phyloP scores from a whole-genome alignment of 1,140 invertebrate species.

The Sycophila sp. region DNA sequence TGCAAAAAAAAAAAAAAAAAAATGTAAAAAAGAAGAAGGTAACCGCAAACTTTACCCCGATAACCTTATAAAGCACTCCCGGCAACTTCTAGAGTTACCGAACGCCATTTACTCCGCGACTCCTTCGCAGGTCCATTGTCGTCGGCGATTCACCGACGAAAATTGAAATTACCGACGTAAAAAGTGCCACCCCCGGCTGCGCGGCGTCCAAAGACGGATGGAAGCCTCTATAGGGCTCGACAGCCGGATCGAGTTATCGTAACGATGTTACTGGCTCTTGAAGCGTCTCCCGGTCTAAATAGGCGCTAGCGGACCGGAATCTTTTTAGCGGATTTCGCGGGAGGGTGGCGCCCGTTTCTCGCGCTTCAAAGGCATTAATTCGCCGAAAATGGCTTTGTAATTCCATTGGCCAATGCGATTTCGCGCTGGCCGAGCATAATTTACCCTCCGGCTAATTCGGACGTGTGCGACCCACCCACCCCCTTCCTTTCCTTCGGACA shows the following conservation, averaged over 20 bases:
- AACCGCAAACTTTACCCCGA: no score
- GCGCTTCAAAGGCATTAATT: background rate
- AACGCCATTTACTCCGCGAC: background rate
- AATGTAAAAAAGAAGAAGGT: no score
- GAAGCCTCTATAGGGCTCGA: slow-evolving; percentile 7
- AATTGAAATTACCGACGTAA: background rate
- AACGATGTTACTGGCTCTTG: slow-evolving; percentile 16
- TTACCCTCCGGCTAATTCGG: background rate
- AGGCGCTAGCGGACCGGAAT: slow-evolving; percentile 4
- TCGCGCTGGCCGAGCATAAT: background rate
- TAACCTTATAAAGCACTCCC: background rate
- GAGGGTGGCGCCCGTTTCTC: no score
- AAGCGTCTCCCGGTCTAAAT: slow-evolving; percentile 18
- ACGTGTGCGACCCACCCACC: background rate
- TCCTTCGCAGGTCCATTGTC: background rate
- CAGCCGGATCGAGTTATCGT: slow-evolving; percentile 20
- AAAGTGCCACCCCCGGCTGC: background rate
- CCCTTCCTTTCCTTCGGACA: background rate
- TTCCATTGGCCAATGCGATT: slow-evolving; percentile 9
- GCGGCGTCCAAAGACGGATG: slow-evolving; percentile 2
- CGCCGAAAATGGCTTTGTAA: slow-evolving; percentile 4
- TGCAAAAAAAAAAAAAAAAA: no score
- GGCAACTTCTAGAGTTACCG: background rate
- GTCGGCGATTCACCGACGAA: background rate
- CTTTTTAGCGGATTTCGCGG: slow-evolving; percentile 10